A percentile compares a stretch with the other conserved stretches of the same genome.
phyloP scores from a whole-genome alignment of 2,113 vertebrate genomes.

The Pristiophorus japonicus region DNA sequence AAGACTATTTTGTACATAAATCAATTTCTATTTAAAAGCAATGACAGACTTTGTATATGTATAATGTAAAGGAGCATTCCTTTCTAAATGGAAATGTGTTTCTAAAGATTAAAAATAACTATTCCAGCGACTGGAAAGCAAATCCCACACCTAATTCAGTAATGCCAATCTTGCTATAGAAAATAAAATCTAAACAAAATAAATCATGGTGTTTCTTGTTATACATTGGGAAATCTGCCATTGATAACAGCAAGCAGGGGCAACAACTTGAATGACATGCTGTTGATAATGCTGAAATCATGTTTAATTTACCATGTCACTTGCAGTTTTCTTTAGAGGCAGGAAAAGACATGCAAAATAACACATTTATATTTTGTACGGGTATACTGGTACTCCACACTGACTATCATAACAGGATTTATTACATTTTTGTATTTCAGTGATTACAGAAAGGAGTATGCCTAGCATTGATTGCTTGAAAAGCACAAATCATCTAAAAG shows the following conservation, averaged over 20 bases:
- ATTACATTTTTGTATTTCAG: neutral
- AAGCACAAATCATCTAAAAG: neutral
- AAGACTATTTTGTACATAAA: neutral
- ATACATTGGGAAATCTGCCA: constrained; percentile 15
- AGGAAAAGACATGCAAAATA: neutral
- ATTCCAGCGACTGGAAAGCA: neutral
- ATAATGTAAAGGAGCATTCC: neutral
- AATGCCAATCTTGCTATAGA: neutral
- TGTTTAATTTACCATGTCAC: neutral
- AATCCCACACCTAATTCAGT: neutral
- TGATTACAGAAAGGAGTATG: neutral
- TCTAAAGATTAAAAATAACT: neutral
- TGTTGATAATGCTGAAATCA: neutral
- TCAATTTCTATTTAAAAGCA: neutral
- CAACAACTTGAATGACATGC: neutral
- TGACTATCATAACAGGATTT: neutral
- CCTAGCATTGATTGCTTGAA: neutral
- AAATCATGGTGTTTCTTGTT: neutral
- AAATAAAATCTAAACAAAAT: neutral
- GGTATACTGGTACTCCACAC: neutral
- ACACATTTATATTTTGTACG: neutral
- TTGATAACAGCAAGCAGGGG: neutral
- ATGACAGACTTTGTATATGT: neutral
- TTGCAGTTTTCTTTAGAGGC: neutral
- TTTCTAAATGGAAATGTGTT: neutral